These are phyloP conservation scores for Nasua narica DNA, from an alignment of 2,797 vertebrate species.

Conservation along the genomic window DNA sequence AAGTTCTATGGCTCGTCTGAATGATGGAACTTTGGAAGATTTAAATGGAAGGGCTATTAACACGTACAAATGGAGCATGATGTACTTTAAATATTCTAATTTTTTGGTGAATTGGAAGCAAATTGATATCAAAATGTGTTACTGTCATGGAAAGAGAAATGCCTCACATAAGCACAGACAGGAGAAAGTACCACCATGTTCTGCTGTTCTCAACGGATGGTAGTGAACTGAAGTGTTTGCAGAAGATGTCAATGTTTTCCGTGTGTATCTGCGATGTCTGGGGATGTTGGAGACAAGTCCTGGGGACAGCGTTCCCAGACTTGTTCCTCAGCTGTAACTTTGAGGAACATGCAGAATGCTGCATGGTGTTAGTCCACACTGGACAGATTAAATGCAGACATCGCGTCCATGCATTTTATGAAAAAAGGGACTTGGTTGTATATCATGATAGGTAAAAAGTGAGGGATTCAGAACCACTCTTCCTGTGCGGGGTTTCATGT, in stretches of 20 bases:
- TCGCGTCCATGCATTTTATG: fast-evolving
- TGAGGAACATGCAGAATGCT: background rate
- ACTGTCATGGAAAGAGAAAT: background rate
- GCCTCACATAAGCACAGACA: background rate
- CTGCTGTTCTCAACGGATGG: background rate
- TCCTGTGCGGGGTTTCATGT: background rate
- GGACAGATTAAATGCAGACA: background rate
- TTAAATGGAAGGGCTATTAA: background rate
- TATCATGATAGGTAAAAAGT: background rate
- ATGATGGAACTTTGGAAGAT: background rate
- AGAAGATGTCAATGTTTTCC: background rate
- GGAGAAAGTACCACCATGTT: fast-evolving
- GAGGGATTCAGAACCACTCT: background rate
- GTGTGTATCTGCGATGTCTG: fast-evolving
- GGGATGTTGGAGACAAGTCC: fast-evolving
- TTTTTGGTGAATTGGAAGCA: background rate
- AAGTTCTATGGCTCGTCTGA: background rate
- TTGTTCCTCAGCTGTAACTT: background rate
- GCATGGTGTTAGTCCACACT: fast-evolving
- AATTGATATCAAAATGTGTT: background rate
- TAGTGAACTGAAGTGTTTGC: fast-evolving
- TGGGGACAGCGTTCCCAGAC: background rate
- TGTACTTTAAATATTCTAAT: background rate
- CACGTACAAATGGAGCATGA: background rate
- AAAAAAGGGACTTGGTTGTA: background rate